Conservation (phyloP, 2,888 invertebrate genomes). For the Baronia brevicornis region DNA sequence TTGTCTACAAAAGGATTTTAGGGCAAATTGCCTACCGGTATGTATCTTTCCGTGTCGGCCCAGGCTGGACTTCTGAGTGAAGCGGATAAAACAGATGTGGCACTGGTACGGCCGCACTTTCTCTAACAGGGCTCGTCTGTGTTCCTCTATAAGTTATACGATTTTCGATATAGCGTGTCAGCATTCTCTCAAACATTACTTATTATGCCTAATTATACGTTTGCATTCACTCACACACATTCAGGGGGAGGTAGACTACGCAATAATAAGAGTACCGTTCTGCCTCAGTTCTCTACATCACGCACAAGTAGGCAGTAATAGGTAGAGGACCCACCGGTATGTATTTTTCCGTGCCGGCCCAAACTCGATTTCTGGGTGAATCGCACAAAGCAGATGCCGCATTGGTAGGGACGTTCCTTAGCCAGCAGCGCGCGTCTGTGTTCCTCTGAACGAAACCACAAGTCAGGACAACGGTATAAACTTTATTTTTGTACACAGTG, state of each 20-base stretch:
- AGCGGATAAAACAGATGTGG: constrained; percentile 82
- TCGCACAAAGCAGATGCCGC: constrained; percentile 78
- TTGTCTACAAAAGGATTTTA: constrained; percentile 71
- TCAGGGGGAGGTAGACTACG: constrained; percentile 68
- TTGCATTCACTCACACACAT: constrained; percentile 58
- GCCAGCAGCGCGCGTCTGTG: constrained; percentile 65
- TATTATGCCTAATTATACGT: constrained; percentile 43
- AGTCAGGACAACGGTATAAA: constrained; percentile 40
- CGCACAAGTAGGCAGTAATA: constrained; percentile 48
- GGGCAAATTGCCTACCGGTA: constrained; percentile 77
- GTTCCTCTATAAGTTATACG: constrained; percentile 76
- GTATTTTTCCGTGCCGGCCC: constrained; percentile 80
- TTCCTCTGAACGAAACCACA: constrained; percentile 65
- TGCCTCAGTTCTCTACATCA: constrained; percentile 57
- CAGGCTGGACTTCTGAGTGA: constrained; percentile 84
- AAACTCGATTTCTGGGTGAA: constrained; percentile 82
- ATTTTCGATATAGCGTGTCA: constrained; percentile 68
- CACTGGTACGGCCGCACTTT: constrained; percentile 82
- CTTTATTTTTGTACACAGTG: constrained; percentile 11
- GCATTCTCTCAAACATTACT: constrained; percentile 55
- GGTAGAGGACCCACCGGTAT: constrained; percentile 70
- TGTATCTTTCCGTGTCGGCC: constrained; percentile 84
- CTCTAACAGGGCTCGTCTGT: constrained; percentile 77
- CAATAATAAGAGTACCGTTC: constrained; percentile 45
- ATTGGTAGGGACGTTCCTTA: constrained; percentile 77